phyloP scores from a whole-genome alignment of 2,888 invertebrate species.

The Sphinx pinastri region DNA sequence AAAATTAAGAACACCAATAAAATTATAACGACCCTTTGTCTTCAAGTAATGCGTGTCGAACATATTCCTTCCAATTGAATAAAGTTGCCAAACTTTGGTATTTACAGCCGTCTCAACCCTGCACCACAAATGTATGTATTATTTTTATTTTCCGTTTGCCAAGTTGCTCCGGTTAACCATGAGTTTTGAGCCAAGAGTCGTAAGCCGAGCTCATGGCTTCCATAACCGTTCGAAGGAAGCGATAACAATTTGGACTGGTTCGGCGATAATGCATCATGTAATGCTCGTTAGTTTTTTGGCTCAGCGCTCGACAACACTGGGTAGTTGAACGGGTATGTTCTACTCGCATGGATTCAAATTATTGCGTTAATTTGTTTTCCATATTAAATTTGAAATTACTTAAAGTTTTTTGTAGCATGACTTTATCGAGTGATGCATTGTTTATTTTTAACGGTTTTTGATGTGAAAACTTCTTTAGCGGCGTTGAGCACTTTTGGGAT shows the following conservation, averaged over 20 bases:
- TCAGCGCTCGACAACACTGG: constrained; percentile 10
- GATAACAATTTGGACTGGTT: constrained; percentile 29
- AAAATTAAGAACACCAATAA: no score
- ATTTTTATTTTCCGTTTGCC: constrained; percentile 14
- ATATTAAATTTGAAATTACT: no score
- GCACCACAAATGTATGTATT: constrained; percentile 1
- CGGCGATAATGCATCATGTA: constrained; percentile 25
- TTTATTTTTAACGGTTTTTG: no score
- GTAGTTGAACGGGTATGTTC: not conserved
- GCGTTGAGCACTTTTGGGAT: no score
- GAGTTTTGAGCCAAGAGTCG: constrained; percentile 16
- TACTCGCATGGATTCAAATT: not conserved
- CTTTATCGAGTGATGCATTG: no score
- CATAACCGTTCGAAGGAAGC: constrained; percentile 22
- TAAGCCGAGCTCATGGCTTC: constrained; percentile 19
- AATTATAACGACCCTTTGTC: no score
- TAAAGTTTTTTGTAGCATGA: no score
- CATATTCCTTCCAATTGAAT: no score
- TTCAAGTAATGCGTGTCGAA: no score
- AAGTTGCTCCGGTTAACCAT: constrained; percentile 19
- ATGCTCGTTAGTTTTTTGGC: constrained; percentile 26
- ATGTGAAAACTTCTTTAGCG: no score
- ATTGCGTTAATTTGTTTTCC: not conserved
- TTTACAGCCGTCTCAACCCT: not conserved
- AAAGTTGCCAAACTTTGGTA: not conserved